Evolutionary conservation across 2,888 invertebrate species (phyloP).

Genomic region (Cheilosia scutellata): DNA sequence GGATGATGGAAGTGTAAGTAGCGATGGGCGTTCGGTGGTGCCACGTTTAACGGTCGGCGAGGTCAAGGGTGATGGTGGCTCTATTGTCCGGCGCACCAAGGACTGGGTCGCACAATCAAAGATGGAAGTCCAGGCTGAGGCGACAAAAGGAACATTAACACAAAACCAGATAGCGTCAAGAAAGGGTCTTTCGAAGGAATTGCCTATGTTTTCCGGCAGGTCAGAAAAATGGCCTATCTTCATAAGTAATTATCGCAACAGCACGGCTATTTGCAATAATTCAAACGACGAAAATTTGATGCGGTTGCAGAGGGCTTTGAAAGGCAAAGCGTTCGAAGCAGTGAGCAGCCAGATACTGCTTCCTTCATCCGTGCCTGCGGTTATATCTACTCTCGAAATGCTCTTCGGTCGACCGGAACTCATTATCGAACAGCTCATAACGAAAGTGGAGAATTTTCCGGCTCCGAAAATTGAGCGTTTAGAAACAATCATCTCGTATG

Average conservation of each 20-base stretch:
- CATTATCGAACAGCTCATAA: constrained; percentile 43
- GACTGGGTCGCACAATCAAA: constrained; percentile 11
- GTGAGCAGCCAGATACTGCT: constrained; percentile 45
- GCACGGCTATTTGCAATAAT: constrained; percentile 54
- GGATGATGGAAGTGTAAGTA: neutral
- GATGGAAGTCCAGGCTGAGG: neutral
- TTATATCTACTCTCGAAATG: constrained; percentile 60
- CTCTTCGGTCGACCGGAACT: constrained; percentile 60
- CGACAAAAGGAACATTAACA: neutral
- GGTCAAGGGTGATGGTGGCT: neutral
- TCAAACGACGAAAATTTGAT: constrained; percentile 29
- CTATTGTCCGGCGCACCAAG: neutral
- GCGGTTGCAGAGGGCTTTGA: constrained; percentile 15
- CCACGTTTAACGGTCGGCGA: neutral
- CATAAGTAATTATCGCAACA: constrained; percentile 30
- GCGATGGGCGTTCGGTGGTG: neutral
- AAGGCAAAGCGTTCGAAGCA: constrained; percentile 43
- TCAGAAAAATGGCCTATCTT: constrained; percentile 8
- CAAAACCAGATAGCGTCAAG: constrained; percentile 48
- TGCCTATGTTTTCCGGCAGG: constrained; percentile 1
- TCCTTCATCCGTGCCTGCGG: constrained; percentile 44
- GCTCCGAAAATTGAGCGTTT: constrained; percentile 41
- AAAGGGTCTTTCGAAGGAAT: neutral
- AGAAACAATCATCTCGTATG: constrained; percentile 49
- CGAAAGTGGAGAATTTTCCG: constrained; percentile 36